Evolutionary conservation across 2,888 invertebrate species (phyloP), one percentile per base, ranked within the genome.

Genomic region (Bruchidius siliquastri): DNA sequence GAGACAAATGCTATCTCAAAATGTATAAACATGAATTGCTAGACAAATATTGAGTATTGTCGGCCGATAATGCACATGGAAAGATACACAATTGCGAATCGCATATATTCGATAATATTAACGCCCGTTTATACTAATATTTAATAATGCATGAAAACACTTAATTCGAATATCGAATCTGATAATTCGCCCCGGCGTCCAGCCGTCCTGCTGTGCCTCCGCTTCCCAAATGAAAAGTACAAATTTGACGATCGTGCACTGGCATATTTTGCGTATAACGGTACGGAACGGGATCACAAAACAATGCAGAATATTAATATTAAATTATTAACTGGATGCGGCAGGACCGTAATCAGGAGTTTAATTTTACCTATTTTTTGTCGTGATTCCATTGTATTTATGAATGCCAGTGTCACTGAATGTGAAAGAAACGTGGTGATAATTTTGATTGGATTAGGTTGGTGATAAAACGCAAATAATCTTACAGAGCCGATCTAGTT

Each of bases 41-140:
- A 13, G 49, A 49, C 49, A 49, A 49, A 49, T 49, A 49, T 49
- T 49, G 49, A 49, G 13, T 13, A 49, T 18, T 13, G 49, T 49
- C 49, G 49, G 49, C 49, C 49, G 13, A 13, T 49, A 49, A 49
- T 49, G 13, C 49, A 49, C 49, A 49, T 49, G 49, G 49, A 49
- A 49, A 13, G 18, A 49, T 49, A 49, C 3, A 49, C 49, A 49
- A 49, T 49, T 13, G 49, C 49, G 49, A 49, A 49, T 49, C 49
- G 49, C 49, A 49, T 49, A 49, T 75, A 68, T 73, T 71, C 68
- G 71, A 74, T 71, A 72, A 72, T 73, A 74, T 74, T 72, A 73
- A 74, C 74, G 74, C 18, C 49, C 72, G 73, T 74, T 74, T 74
- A 74, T 76, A 74, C 73, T 72, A 74, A 76, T 76, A 76, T 76